Conservation (phyloP, 37 sponge, comb jelly and placozoan species). For the Agelas oroides region DNA sequence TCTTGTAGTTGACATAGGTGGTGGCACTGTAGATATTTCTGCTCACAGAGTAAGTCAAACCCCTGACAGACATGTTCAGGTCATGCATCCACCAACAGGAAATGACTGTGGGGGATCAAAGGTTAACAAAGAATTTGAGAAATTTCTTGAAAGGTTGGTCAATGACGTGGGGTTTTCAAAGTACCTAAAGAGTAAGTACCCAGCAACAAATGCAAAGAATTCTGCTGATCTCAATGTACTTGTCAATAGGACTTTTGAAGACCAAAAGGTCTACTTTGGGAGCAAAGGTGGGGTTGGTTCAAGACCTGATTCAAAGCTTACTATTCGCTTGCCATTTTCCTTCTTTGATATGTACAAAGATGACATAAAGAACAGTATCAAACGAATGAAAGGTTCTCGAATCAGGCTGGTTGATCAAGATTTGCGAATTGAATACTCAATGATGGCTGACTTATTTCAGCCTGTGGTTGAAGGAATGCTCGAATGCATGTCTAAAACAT, state of each 20-base stretch:
- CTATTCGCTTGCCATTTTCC: neutral
- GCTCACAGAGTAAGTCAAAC: slow-evolving; percentile 8
- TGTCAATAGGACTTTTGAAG: slow-evolving; percentile 29
- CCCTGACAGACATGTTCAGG: slow-evolving; percentile 2
- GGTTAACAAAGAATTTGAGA: slow-evolving; percentile 27
- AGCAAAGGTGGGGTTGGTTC: neutral
- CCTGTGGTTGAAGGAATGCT: slow-evolving; percentile 8
- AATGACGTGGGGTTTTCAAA: slow-evolving; percentile 1
- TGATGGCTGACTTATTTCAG: slow-evolving; percentile 19
- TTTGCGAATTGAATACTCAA: neutral
- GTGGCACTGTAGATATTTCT: slow-evolving; percentile 53
- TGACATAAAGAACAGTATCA: neutral
- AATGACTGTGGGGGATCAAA: slow-evolving; percentile 38
- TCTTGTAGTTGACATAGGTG: slow-evolving; percentile 50
- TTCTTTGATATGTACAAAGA: neutral
- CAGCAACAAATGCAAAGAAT: neutral
- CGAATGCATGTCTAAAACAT: neutral
- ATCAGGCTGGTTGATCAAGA: neutral
- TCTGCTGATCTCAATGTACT: slow-evolving; percentile 4
- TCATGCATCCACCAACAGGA: slow-evolving; percentile 26
- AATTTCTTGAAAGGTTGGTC: slow-evolving; percentile 8
- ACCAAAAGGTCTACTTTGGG: slow-evolving; percentile 23
- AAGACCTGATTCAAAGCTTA: no score
- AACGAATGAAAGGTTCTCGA: neutral
- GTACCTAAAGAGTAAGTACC: neutral